phyloP scores from a whole-genome alignment of 2,888 invertebrate genomes.

The Sepiola atlantica region DNA sequence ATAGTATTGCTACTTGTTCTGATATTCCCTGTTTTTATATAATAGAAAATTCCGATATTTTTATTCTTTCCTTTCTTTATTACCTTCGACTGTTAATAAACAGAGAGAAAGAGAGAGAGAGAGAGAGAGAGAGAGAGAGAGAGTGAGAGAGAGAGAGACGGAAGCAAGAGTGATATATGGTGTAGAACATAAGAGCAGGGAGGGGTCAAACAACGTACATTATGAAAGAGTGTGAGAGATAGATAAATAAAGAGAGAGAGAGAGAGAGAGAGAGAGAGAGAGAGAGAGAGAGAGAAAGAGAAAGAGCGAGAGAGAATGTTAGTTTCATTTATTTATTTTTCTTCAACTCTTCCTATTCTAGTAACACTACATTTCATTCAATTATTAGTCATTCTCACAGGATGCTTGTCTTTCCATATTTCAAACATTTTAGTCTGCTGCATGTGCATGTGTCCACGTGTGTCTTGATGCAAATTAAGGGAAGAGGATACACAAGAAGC shows the following conservation, averaged over 20 bases:
- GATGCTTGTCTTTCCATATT: background rate
- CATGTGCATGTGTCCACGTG: background rate
- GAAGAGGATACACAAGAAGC: background rate
- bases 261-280: background rate
- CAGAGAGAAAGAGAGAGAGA: background rate
- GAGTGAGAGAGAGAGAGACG: too few species aligned
- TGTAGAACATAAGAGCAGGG: too few species aligned
- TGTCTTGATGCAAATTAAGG: background rate
- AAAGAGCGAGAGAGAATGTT: background rate
- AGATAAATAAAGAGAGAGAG: too few species aligned
- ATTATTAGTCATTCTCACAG: constrained; percentile 7
- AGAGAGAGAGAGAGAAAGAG: background rate
- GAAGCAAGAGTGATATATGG: too few species aligned
- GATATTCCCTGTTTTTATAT: too few species aligned
- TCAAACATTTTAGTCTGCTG: background rate
- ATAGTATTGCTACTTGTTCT: too few species aligned
- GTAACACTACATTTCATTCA: background rate
- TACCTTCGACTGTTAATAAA: too few species aligned
- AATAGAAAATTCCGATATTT: too few species aligned
- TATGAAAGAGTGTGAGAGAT: too few species aligned
- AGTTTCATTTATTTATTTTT: background rate
- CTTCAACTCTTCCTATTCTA: background rate
- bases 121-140: background rate
- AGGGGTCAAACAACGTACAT: too few species aligned
- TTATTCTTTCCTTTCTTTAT: too few species aligned